phyloP scores from a whole-genome alignment of 2,888 invertebrate species.

The Heteropelma amictum region DNA sequence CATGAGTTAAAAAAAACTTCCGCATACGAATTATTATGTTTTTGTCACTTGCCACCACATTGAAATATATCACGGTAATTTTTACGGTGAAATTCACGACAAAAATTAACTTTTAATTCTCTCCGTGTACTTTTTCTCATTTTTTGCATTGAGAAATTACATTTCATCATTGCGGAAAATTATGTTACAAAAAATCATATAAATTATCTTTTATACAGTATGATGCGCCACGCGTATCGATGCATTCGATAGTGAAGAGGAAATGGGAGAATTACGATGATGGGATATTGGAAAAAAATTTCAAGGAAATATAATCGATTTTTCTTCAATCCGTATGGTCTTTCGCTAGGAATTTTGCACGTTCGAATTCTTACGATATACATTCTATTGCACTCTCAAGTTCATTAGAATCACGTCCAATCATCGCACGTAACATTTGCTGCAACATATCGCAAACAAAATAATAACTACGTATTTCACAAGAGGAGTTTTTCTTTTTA shows the following conservation, averaged over 20 bases:
- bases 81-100: no score
- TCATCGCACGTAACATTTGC: not conserved
- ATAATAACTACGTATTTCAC: not conserved
- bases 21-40: no score
- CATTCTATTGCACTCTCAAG: not conserved
- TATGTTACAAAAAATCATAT: slow-evolving; percentile 19
- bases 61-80: no score
- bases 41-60: no score
- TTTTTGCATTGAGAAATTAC: slow-evolving; percentile 15
- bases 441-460: not conserved
- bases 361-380: not conserved
- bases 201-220: slow-evolving; percentile 26
- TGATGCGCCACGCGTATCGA: slow-evolving; percentile 35
- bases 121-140: no score
- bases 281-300: not conserved
- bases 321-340: not conserved
- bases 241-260: not conserved
- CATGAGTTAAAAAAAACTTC: no score
- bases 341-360: not conserved
- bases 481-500: not conserved
- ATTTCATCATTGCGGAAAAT: slow-evolving; percentile 5
- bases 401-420: not conserved
- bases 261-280: not conserved
- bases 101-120: no score
- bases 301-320: slow-evolving; percentile 38